Conservation (phyloP, 2,888 invertebrate genomes). For the Incurvaria masculella region DNA sequence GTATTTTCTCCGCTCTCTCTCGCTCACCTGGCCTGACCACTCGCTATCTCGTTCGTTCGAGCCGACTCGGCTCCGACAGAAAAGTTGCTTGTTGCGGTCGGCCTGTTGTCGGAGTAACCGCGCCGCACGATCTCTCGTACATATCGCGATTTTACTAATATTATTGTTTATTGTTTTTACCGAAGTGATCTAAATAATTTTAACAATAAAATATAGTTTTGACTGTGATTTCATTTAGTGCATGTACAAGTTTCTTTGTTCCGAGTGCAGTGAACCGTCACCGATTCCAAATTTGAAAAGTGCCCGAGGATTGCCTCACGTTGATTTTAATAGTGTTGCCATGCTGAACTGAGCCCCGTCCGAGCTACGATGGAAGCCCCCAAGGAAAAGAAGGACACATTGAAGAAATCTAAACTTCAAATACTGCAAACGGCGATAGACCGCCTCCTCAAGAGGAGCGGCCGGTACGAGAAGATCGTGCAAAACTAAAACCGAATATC, state of each 20-base stretch:
- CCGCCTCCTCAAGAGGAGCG: conserved; percentile 46
- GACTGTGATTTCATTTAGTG: too few relatives aligned
- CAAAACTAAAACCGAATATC: conserved; percentile 34
- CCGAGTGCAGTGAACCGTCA: too few relatives aligned
- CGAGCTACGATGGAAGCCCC: not conserved
- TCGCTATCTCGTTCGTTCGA: not conserved
- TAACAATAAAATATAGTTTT: too few relatives aligned
- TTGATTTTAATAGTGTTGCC: too few relatives aligned
- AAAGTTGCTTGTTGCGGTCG: conserved; percentile 35
- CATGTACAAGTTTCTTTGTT: too few relatives aligned
- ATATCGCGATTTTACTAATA: too few relatives aligned
- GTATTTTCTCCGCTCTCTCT: not conserved
- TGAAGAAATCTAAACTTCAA: conserved; percentile 41
- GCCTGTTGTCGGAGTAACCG: conserved; percentile 44
- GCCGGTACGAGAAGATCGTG: conserved; percentile 45
- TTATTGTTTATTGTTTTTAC: too few relatives aligned
- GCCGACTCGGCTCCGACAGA: not conserved
- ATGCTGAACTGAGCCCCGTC: not conserved
- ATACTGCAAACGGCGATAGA: conserved; percentile 40
- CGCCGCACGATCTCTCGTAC: conserved; percentile 10
- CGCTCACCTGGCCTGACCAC: not conserved
- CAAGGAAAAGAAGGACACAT: conserved; percentile 45
- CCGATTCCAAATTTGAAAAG: too few relatives aligned
- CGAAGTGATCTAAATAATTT: too few relatives aligned
- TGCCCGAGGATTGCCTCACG: too few relatives aligned